phyloP scores from a whole-genome alignment of 2,113 vertebrate genomes.

The Varanus komodoensis region DNA sequence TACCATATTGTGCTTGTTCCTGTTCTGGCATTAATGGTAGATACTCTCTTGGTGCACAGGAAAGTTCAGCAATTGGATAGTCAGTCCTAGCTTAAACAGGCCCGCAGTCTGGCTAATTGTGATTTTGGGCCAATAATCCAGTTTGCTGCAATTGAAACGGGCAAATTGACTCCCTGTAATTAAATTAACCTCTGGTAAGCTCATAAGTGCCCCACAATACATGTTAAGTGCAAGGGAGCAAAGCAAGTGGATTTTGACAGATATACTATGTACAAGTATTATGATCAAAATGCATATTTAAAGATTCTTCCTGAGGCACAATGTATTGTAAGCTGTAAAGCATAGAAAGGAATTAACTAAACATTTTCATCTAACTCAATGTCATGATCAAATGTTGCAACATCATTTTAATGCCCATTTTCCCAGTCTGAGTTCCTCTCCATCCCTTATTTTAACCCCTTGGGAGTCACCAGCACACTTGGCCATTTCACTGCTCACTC shows the following conservation, averaged over 20 bases:
- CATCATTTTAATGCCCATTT: too few species aligned
- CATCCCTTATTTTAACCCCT: too few species aligned
- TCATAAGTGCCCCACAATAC: background rate
- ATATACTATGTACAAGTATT: background rate
- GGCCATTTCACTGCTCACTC: too few species aligned
- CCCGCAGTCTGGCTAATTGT: too few species aligned
- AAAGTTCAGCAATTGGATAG: background rate
- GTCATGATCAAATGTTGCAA: background rate
- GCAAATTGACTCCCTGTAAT: too few species aligned
- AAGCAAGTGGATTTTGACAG: background rate
- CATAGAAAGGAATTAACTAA: background rate
- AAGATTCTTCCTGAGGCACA: background rate
- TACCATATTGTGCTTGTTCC: too few species aligned
- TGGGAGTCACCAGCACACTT: too few species aligned
- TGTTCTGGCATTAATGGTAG: too few species aligned
- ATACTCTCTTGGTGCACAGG: too few species aligned
- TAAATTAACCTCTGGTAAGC: background rate
- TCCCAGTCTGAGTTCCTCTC: too few species aligned
- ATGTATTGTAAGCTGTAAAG: background rate
- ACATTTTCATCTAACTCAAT: background rate
- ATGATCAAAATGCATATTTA: background rate
- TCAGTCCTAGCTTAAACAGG: background rate
- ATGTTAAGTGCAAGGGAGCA: background rate
- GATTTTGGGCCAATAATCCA: too few species aligned
- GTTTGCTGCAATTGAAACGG: too few species aligned